These are phyloP conservation scores for Picus viridis DNA, from an alignment of 2,797 vertebrate genomes.

Conservation along the genomic window DNA sequence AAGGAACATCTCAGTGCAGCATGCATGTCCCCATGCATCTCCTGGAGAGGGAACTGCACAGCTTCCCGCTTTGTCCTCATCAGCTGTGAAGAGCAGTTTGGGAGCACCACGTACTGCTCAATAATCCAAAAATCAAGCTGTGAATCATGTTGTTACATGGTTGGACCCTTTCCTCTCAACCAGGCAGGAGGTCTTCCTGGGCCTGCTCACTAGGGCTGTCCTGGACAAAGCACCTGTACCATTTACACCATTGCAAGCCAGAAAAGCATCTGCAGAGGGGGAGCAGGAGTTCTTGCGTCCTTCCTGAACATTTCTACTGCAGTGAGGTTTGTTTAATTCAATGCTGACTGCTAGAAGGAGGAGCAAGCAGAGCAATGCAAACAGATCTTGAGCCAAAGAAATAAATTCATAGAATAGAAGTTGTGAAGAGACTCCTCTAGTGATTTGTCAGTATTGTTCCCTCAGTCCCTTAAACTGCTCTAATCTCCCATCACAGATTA, in stretches of 20 bases:
- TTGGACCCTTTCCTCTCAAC: neutral
- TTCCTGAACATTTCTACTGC: neutral
- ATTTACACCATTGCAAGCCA: neutral
- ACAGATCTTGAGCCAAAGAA: neutral
- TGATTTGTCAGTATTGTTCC: accelerated
- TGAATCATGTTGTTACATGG: too few species aligned
- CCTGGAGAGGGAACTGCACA: neutral
- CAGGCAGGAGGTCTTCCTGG: neutral
- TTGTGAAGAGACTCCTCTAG: neutral
- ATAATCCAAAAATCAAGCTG: neutral
- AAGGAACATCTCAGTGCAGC: neutral
- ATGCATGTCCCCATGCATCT: neutral
- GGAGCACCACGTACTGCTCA: neutral
- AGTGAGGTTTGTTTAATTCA: neutral
- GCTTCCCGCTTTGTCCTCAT: neutral
- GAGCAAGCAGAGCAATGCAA: neutral
- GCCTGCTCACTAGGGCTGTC: neutral
- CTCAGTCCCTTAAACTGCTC: neutral
- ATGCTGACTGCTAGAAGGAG: neutral
- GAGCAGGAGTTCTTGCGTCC: neutral
- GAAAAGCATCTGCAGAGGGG: neutral
- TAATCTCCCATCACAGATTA: neutral
- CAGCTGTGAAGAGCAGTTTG: neutral
- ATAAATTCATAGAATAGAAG: neutral
- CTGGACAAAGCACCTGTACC: neutral